Conservation (phyloP, 2,113 vertebrate species). For the Tychaedon coryphoeus region DNA sequence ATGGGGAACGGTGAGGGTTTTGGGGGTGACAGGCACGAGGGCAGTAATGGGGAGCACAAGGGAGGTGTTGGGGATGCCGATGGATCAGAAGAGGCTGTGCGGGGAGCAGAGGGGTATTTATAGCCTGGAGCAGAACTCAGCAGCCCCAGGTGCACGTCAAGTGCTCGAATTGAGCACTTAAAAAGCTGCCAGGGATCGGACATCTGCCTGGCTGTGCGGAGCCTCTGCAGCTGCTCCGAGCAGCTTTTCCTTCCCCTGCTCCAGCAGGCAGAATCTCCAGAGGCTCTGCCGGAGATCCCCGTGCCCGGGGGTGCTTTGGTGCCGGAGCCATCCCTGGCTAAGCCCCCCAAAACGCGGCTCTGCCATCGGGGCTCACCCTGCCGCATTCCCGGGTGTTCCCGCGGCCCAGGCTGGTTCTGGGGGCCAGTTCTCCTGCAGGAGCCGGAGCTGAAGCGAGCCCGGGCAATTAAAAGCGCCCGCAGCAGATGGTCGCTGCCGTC, state of each 20-base stretch:
- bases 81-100: not conserved
- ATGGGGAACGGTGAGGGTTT: not conserved
- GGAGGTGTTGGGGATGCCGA: not conserved
- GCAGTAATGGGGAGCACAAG: accelerated
- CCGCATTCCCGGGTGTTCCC: accelerated
- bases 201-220: not conserved
- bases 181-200: not conserved
- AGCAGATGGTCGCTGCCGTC: slow-evolving; percentile 30
- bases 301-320: accelerated
- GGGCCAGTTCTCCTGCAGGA: not conserved
- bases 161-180: not conserved
- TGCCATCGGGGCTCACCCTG: accelerated
- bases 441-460: not conserved
- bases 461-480: not conserved
- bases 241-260: not conserved
- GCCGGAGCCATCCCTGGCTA: not conserved
- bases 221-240: not conserved
- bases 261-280: not conserved
- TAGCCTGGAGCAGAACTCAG: not conserved
- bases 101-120: not conserved
- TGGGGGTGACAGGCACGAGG: not conserved
- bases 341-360: not conserved
- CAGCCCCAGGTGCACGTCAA: not conserved
- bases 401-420: not conserved
- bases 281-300: not conserved